These are phyloP conservation scores for Rhineura floridana DNA, from an alignment of 2,113 vertebrate species.

Conservation along the genomic window DNA sequence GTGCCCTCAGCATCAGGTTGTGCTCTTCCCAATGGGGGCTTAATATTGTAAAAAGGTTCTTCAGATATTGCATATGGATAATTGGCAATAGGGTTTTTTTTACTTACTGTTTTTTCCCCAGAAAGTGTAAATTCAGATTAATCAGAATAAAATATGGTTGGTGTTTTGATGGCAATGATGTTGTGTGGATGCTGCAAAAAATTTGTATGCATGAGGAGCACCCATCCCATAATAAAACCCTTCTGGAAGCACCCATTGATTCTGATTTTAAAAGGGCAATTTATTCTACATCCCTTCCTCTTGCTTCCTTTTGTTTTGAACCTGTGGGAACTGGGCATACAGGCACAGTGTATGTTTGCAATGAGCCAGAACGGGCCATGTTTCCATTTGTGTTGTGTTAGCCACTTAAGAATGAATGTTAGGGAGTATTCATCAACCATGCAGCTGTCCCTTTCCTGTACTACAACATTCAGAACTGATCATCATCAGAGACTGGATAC, in stretches of 20 bases:
- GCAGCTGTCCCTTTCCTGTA: background rate
- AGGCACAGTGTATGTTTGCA: background rate
- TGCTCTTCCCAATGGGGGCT: no score
- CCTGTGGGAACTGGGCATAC: background rate
- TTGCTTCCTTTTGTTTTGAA: background rate
- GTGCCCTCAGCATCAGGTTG: no score
- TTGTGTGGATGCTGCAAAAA: no score
- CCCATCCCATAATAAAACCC: no score
- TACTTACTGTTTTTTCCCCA: no score
- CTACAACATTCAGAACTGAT: background rate
- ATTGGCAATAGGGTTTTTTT: no score
- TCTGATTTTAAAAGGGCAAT: background rate
- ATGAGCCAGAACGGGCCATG: background rate
- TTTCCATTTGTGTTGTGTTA: no score
- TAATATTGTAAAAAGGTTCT: no score
- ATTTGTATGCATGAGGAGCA: no score
- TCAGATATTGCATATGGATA: background rate
- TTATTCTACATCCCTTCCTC: background rate
- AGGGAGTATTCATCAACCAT: background rate
- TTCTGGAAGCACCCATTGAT: background rate
- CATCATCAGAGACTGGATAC: background rate
- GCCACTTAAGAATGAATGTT: background rate
- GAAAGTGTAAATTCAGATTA: no score
- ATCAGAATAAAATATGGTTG: no score
- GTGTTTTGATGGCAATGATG: no score